Conservation (phyloP, 2,797 vertebrate species). For the Ficedula albicollis region DNA sequence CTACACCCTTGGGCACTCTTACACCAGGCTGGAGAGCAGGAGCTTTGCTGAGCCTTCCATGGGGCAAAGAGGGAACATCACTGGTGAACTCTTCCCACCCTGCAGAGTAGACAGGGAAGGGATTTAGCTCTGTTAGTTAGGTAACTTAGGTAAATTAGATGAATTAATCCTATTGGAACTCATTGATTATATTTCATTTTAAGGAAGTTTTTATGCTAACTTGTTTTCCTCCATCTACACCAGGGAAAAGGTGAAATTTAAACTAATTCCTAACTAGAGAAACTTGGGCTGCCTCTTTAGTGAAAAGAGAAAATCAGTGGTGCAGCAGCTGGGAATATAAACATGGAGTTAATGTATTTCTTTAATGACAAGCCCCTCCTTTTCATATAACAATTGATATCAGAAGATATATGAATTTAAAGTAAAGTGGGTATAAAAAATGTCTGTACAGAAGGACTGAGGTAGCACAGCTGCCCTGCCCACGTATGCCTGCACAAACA, state of each 20-base stretch:
- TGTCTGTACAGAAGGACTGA: background rate
- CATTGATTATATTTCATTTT: background rate
- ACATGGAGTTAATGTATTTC: background rate
- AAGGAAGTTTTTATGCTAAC: background rate
- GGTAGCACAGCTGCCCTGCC: background rate
- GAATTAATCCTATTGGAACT: background rate
- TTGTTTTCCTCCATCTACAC: background rate
- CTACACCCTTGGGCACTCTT: background rate
- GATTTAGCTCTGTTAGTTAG: background rate
- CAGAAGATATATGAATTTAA: background rate
- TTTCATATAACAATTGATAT: background rate
- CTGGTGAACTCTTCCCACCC: background rate
- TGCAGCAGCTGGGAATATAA: background rate
- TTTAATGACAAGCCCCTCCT: background rate
- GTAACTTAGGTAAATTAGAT: background rate
- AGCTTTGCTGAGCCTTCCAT: background rate
- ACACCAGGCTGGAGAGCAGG: fast-evolving
- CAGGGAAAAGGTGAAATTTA: background rate
- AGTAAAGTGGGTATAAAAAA: background rate
- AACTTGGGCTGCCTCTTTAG: background rate
- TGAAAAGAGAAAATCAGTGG: background rate
- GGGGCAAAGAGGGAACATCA: fast-evolving
- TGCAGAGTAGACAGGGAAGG: background rate
- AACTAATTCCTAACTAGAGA: background rate
- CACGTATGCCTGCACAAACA: fast-evolving